Evolutionary conservation across 2,888 invertebrate species (phyloP).

Genomic region (Tenodera sinensis): DNA sequence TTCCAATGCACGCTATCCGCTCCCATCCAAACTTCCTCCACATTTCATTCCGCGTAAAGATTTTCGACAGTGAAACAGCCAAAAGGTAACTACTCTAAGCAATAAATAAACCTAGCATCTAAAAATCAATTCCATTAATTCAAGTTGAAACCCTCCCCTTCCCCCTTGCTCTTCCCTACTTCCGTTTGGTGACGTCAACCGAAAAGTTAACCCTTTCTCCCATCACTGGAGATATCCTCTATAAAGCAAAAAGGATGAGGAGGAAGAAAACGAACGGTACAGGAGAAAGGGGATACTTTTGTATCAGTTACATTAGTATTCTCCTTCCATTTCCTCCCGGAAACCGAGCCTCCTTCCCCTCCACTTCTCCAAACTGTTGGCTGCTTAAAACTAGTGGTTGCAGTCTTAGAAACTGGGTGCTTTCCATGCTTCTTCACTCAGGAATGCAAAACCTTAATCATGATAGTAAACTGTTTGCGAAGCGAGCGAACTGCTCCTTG

Average conservation of each 20-base stretch:
- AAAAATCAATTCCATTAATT: background rate
- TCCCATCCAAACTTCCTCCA: background rate
- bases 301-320: slow-evolving; percentile 1
- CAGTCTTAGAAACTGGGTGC: background rate
- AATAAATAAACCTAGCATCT: background rate
- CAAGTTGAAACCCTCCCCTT: background rate
- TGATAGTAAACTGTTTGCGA: background rate
- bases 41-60: background rate
- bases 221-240: background rate
- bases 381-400: background rate
- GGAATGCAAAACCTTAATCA: background rate
- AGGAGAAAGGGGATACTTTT: background rate
- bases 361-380: background rate
- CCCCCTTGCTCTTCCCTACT: background rate
- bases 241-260: background rate
- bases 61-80: background rate
- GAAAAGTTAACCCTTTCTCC: background rate
- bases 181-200: background rate
- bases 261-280: background rate
- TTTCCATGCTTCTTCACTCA: background rate
- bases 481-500: background rate
- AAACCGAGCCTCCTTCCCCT: too few relatives aligned
- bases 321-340: background rate
- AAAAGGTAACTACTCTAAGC: background rate
- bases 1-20: too few relatives aligned